These are phyloP conservation scores for Hirtodrosophila cameraria DNA, from an alignment of 2,888 invertebrate species.

Conservation along the genomic window DNA sequence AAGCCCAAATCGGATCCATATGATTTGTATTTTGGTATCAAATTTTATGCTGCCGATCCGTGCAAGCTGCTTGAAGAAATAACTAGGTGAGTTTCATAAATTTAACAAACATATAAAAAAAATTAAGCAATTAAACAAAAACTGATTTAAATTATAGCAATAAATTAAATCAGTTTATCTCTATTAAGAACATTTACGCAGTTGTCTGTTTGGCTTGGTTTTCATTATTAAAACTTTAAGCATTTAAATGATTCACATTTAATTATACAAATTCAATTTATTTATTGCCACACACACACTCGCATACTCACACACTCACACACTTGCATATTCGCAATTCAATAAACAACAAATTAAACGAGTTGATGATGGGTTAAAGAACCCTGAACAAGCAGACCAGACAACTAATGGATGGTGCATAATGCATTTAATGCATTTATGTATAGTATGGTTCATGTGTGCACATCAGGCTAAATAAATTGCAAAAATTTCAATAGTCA, in stretches of 20 bases:
- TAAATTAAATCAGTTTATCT: neutral
- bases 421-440: constrained; percentile 68
- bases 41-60: constrained; percentile 98
- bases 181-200: constrained; percentile 5
- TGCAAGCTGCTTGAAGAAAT: constrained; percentile 98
- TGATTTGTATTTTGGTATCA: constrained; percentile 97
- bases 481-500: constrained; percentile 27
- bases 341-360: constrained; percentile 69
- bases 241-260: constrained; percentile 47
- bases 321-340: constrained; percentile 41
- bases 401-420: constrained; percentile 71
- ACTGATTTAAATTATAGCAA: constrained; percentile 1
- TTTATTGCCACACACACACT: constrained; percentile 61
- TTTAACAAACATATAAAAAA: neutral
- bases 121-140: neutral
- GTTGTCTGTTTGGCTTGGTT: neutral
- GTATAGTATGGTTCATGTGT: constrained; percentile 28
- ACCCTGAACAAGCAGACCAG: constrained; percentile 20
- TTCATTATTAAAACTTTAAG: constrained; percentile 16
- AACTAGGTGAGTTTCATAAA: constrained; percentile 90
- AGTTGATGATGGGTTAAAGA: constrained; percentile 11
- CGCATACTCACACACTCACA: constrained; percentile 28
- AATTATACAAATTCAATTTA: constrained; percentile 67
- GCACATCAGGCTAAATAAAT: constrained; percentile 62
- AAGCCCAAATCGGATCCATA: constrained; percentile 89